Evolutionary conservation across 1,140 invertebrate genomes (phyloP), one percentile per base, ranked within the genome.

Genomic region (Doryteuthis pealeii): DNA sequence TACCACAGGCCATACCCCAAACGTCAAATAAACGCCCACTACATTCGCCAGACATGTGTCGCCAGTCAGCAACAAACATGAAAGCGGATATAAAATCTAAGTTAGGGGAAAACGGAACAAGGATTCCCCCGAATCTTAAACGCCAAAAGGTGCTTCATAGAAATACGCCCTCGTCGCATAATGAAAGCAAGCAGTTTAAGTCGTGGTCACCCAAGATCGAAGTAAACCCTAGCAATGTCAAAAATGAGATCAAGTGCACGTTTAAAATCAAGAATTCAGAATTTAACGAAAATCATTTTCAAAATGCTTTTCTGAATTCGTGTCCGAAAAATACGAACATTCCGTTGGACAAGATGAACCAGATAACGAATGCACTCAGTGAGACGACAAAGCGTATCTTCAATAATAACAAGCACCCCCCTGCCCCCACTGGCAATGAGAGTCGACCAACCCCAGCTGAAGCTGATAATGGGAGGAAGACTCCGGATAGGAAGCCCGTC

Each of bases 291-390:
- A 22, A 5, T 15, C 10, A 62, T 62, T 62, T 62, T 62, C 54
- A 62, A 62, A 62, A 28, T 62, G 54, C 54, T 62, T 62, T 62
- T 18, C 54, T 62, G 10, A 62, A 62, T 62, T 62, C 54, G 6
- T 62, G 10, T 62, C 54, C 54, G 22, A 2, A 62, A 22, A 62
- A 62, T 22, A 62, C 54, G 22, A 62, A 62, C 18, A 62, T 62
- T 62, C 54, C 54, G 18, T 6, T 22, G 18, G 12, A 62, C 5
- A 62, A 62, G 18, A 62, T 62, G 18, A 6, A 22, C 6, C 18
- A 62, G 26, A 62, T 62, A 14, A 14, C 54, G 6, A 18, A 62
- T 62, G 54, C 54, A 14, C 26, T 62, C 18, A 62, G 18, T 62
- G 18, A 22, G 5, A 62, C 54, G 18, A 28, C 26, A 6, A 62